Conservation (phyloP, 2,888 invertebrate genomes). For the Tetramorium bicarinatum region DNA sequence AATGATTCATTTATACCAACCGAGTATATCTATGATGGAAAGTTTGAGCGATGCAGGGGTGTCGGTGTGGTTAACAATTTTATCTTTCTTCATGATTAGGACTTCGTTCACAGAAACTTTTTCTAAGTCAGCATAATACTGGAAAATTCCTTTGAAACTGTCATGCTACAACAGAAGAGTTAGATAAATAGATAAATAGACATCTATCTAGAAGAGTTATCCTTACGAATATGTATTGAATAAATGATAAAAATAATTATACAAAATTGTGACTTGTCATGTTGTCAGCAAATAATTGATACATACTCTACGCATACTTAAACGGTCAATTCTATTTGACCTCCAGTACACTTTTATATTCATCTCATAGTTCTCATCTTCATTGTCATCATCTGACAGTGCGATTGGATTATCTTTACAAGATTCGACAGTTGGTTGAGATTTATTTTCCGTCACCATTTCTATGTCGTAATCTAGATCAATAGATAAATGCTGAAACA, state of each 20-base stretch:
- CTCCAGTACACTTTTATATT: constrained; percentile 81
- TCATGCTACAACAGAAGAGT: constrained; percentile 76
- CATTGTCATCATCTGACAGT: constrained; percentile 49
- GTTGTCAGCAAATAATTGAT: background rate
- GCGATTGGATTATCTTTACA: constrained; percentile 41
- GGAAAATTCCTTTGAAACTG: constrained; percentile 77
- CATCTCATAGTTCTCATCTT: constrained; percentile 77
- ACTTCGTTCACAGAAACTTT: constrained; percentile 78
- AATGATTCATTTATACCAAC: constrained; percentile 65
- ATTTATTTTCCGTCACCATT: constrained; percentile 22
- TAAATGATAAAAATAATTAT: constrained; percentile 11
- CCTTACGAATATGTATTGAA: background rate
- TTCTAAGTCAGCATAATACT: constrained; percentile 80
- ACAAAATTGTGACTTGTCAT: background rate
- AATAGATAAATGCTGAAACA: constrained; percentile 1
- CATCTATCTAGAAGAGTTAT: background rate
- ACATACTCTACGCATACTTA: constrained; percentile 76
- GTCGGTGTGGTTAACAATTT: constrained; percentile 75
- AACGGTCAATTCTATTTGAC: constrained; percentile 77
- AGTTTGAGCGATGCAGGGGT: constrained; percentile 80
- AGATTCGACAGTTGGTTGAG: background rate
- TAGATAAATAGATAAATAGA: background rate
- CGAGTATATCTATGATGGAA: constrained; percentile 81
- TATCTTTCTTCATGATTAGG: constrained; percentile 77
- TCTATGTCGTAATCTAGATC: constrained; percentile 56